These are phyloP conservation scores for Salmo trutta DNA, from an alignment of 2,797 vertebrate genomes.

Conservation along the genomic window DNA sequence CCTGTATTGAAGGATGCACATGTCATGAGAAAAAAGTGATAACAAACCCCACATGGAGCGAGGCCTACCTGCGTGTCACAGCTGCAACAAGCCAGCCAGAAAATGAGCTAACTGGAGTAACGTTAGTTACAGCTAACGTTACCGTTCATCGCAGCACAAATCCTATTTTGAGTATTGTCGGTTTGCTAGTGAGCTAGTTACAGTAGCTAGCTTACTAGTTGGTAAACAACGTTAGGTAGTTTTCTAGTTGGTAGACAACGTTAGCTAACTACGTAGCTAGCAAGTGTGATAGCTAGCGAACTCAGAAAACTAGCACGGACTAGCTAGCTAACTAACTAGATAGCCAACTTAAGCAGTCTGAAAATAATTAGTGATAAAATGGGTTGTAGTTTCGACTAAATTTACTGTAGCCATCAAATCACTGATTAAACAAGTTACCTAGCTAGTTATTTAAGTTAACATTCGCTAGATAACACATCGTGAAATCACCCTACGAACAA, in stretches of 20 bases:
- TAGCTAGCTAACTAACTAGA: not conserved
- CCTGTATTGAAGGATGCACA: not conserved
- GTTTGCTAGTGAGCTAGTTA: not conserved
- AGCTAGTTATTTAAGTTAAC: not conserved
- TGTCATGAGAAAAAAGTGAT: not conserved
- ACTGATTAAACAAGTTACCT: not conserved
- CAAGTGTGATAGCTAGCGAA: not conserved
- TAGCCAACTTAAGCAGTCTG: not conserved
- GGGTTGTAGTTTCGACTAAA: not conserved
- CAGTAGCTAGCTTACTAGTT: not conserved
- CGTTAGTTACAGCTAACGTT: not conserved
- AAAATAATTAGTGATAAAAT: not conserved
- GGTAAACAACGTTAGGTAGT: not conserved
- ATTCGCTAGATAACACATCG: not conserved
- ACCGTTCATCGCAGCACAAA: not conserved
- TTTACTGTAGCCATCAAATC: not conserved
- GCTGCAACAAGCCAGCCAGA: not conserved
- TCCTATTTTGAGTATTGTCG: not conserved
- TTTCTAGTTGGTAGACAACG: not conserved
- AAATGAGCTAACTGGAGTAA: not conserved
- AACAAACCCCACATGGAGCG: not conserved
- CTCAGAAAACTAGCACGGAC: not conserved
- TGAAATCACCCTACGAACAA: not conserved
- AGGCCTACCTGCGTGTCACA: conserved; percentile 5
- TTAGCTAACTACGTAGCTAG: not conserved